Evolutionary conservation across 2,113 vertebrate species (phyloP).

Genomic region (Lanius ludovicianus): DNA sequence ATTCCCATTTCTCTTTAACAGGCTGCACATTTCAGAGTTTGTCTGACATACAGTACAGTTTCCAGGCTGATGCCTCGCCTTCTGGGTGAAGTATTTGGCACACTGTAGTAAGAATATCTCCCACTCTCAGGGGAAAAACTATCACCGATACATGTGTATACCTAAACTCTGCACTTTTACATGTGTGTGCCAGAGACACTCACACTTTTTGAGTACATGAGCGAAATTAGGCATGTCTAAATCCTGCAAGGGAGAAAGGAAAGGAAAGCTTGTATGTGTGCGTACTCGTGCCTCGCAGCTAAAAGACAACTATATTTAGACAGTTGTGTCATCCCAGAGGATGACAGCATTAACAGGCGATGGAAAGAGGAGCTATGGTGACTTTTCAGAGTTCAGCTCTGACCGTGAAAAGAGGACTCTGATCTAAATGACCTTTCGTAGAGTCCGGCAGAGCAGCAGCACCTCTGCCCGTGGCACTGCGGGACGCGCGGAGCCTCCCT

Average conservation of each 20-base stretch:
- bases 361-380: constrained; percentile 56
- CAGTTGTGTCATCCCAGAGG: constrained; percentile 62
- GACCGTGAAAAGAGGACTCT: not conserved
- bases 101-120: not conserved
- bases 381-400: constrained; percentile 63
- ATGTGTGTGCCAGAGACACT: not conserved
- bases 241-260: not conserved
- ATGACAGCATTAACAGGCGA: constrained; percentile 33
- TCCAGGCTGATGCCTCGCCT: not conserved
- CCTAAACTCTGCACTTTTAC: not conserved
- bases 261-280: not conserved
- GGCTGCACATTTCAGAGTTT: not conserved
- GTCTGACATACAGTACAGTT: not conserved
- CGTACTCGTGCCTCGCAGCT: not conserved
- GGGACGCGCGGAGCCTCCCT: not conserved
- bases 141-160: not conserved
- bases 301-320: constrained; percentile 67
- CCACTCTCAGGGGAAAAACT: not conserved
- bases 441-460: not conserved
- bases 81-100: not conserved
- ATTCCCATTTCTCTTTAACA: not conserved
- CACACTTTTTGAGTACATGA: not conserved
- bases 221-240: not conserved
- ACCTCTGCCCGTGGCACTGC: not conserved
- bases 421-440: not conserved